A percentile compares a stretch with the other conserved stretches of the same genome.
Evolutionary conservation across 2,113 vertebrate species (phyloP).

Genomic region (Gnathonemus longibarbis): DNA sequence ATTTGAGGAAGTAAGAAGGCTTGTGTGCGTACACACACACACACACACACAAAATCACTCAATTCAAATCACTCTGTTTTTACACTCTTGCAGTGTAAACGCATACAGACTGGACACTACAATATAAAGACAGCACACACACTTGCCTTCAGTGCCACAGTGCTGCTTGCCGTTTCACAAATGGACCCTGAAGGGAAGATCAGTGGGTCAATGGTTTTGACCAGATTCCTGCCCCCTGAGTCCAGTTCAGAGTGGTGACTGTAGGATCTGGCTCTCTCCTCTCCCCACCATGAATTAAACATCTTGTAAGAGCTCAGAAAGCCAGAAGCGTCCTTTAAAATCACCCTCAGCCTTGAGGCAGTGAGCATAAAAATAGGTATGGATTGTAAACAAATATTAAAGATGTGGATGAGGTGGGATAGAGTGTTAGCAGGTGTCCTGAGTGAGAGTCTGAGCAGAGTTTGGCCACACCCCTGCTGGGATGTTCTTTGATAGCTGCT

Average conservation of each 20-base stretch:
- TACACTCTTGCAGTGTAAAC: not conserved
- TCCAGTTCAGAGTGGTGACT: not conserved
- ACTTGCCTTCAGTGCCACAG: not conserved
- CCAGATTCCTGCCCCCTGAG: not conserved
- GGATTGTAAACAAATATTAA: not conserved
- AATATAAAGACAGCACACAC: not conserved
- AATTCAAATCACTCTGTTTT: not conserved
- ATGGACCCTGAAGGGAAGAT: not conserved
- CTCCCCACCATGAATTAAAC: not conserved
- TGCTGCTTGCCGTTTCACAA: not conserved
- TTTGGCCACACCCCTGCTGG: not conserved
- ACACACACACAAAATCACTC: not conserved
- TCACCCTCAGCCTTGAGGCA: not conserved
- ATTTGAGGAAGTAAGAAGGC: constrained; percentile 71
- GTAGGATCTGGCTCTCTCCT: not conserved
- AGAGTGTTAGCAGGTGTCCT: not conserved
- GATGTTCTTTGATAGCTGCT: not conserved
- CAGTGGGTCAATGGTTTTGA: not conserved
- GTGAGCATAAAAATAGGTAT: not conserved
- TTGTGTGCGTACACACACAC: not conserved
- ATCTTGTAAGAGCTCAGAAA: not conserved
- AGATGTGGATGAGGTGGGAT: not conserved
- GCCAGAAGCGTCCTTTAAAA: not conserved
- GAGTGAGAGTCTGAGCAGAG: not conserved
- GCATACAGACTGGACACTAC: not conserved